These are phyloP conservation scores for Trichechus manatus DNA, from an alignment of 2,113 vertebrate genomes.

Conservation along the genomic window DNA sequence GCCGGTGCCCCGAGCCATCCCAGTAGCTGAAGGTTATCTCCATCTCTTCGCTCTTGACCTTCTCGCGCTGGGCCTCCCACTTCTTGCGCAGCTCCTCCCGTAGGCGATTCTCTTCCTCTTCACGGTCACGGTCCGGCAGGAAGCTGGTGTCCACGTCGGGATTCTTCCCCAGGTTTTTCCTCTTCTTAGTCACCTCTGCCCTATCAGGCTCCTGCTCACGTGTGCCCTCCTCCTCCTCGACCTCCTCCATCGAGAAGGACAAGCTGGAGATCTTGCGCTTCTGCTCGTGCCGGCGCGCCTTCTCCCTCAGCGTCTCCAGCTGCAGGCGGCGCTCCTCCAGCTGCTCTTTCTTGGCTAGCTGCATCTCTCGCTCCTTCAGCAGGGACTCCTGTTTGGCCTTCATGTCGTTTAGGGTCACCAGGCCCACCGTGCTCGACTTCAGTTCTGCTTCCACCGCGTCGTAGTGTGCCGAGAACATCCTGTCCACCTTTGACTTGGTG, in stretches of 20 bases:
- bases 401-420: slow-evolving; percentile 95
- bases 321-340: slow-evolving; percentile 91
- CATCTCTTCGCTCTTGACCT: slow-evolving; percentile 94
- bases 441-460: slow-evolving; percentile 94
- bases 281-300: slow-evolving; percentile 91
- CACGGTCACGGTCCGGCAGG: slow-evolving; percentile 92
- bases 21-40: slow-evolving; percentile 96
- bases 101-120: slow-evolving; percentile 94
- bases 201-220: accelerated
- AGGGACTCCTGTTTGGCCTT: slow-evolving; percentile 95
- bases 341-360: slow-evolving; percentile 93
- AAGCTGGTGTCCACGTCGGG: slow-evolving; percentile 95
- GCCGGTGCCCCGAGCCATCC: slow-evolving; percentile 94
- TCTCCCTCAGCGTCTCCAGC: slow-evolving; percentile 92
- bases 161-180: slow-evolving; percentile 92
- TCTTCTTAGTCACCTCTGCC: slow-evolving; percentile 87
- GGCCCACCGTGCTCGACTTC: slow-evolving; percentile 95
- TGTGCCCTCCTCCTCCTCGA: background rate
- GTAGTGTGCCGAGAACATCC: slow-evolving; percentile 95
- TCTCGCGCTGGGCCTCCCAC: slow-evolving; percentile 94
- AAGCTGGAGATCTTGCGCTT: slow-evolving; percentile 92
- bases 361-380: slow-evolving; percentile 92
- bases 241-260: slow-evolving; percentile 90
- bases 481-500: slow-evolving; percentile 94
- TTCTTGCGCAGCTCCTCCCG: slow-evolving; percentile 92